phyloP scores from a whole-genome alignment of 2,113 vertebrate genomes.

The Callorhinus ursinus region DNA sequence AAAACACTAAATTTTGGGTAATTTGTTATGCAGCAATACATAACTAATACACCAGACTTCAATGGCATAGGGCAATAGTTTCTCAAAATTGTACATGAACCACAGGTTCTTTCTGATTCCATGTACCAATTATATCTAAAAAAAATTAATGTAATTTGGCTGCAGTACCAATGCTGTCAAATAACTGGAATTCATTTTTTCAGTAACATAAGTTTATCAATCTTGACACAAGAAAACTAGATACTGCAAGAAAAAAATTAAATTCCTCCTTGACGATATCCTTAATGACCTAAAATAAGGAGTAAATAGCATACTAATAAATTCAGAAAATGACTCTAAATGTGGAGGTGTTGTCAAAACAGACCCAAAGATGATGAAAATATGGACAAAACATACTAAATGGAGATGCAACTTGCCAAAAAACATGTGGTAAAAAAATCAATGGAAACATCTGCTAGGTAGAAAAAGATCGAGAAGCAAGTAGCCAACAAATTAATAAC shows the following conservation, averaged over 20 bases:
- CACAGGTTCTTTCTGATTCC: conserved; percentile 7
- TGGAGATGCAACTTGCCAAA: conserved; percentile 63
- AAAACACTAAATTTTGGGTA: conserved; percentile 4
- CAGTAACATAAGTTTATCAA: not conserved
- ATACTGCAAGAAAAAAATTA: conserved; percentile 10
- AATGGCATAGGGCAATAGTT: not conserved
- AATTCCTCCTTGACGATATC: conserved; percentile 40
- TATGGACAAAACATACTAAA: conserved; percentile 62
- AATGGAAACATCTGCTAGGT: conserved; percentile 45
- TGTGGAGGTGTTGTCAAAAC: conserved; percentile 53
- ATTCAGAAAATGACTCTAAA: conserved; percentile 59
- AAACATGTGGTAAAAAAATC: conserved; percentile 52
- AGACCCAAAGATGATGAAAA: conserved; percentile 64
- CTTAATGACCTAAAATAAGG: conserved; percentile 47
- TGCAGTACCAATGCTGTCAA: not conserved
- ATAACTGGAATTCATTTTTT: conserved; percentile 41
- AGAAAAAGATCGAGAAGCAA: conserved; percentile 42
- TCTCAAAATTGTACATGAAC: conserved; percentile 19
- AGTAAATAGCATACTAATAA: conserved; percentile 54
- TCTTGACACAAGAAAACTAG: not conserved
- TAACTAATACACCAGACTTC: conserved; percentile 18
- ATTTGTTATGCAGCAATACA: conserved; percentile 9
- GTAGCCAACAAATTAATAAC: conserved; percentile 16
- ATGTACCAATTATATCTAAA: conserved; percentile 10
- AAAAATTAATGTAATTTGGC: conserved; percentile 44